Base-by-base conservation (phyloP, 1,140 invertebrate species). In the Bombyx mandarina region DNA sequence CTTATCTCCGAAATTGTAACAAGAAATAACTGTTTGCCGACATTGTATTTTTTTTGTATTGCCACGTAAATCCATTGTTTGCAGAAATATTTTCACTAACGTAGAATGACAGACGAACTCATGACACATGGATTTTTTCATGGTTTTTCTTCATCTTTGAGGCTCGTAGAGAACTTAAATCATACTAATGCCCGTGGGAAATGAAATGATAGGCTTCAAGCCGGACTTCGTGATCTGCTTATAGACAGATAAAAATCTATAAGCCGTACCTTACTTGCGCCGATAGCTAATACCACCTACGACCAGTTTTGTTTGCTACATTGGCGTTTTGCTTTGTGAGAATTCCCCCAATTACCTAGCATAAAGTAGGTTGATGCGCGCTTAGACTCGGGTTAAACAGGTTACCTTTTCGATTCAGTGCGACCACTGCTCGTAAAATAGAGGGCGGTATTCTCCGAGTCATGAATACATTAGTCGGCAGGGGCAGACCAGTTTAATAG, bases 381-480 rank as follows among this genome's bases (percentile, higher is more conserved):
- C 67, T 60, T 62, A 66, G 72, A 57, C 58, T 57, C 63, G 60
- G 64, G 65, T 65, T 69, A 67, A 73, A 71, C 64, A 69, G 61
- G 71, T 65, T 73, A 78, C 75, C 73, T 77, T 79, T 79, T 68
- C 71, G 75, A 80, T 79, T 76, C 73, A 67, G 58, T 69, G 71
- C 70, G 69, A 73, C 68, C 63, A 61, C 69, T 68, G 72, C 69
- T 80, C 78, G 78, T 82, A 84, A 85, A 81, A 69, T 70, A 71
- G 57, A 56, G 73, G 67, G 66, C 67, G 58, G 71, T 75, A 71
- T 77, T 74, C 72, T 75, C 70, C 60, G 61, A 72, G 68, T 77
- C 82, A 82, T 85, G 82, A 85, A 85, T 82, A 82, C 71, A 73
- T 80, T 79, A 85, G 73, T 73, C 68, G 69, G 63, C 62, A 64